phyloP scores from a whole-genome alignment of 2,888 invertebrate species.

The Geophilus truncorum region DNA sequence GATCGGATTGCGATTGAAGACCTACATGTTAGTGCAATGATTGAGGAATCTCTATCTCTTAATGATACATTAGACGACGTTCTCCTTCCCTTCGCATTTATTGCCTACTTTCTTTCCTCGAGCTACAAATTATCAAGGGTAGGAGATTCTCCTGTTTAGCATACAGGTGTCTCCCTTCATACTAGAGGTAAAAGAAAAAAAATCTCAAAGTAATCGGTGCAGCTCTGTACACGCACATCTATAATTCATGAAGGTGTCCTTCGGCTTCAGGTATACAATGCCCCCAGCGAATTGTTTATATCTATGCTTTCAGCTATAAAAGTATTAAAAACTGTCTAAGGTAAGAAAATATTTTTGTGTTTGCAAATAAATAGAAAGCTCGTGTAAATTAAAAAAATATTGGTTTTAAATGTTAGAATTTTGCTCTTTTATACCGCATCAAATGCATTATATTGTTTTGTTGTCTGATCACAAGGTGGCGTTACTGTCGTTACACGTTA shows the following conservation, averaged over 20 bases:
- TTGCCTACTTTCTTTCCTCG: background rate
- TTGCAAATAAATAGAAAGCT: too few relatives aligned
- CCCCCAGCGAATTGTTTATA: background rate
- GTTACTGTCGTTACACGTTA: too few relatives aligned
- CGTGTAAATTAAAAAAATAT: too few relatives aligned
- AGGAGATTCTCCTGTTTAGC: background rate
- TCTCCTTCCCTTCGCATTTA: background rate
- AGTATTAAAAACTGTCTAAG: background rate
- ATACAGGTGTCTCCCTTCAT: background rate
- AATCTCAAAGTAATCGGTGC: background rate
- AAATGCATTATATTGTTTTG: too few relatives aligned
- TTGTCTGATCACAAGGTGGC: too few relatives aligned
- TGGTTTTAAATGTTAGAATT: too few relatives aligned
- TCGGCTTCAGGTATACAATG: background rate
- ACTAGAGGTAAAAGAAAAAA: background rate
- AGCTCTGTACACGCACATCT: background rate
- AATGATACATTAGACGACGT: background rate
- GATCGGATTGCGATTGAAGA: too few relatives aligned
- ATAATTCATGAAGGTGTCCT: background rate
- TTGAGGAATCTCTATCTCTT: background rate
- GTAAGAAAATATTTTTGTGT: background rate
- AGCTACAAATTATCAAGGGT: background rate
- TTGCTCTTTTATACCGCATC: too few relatives aligned
- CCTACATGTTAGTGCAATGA: too few relatives aligned
- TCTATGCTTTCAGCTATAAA: background rate